Base-by-base conservation (phyloP, 2,797 vertebrate genomes). In the Gymnoscopelus braueri region DNA sequence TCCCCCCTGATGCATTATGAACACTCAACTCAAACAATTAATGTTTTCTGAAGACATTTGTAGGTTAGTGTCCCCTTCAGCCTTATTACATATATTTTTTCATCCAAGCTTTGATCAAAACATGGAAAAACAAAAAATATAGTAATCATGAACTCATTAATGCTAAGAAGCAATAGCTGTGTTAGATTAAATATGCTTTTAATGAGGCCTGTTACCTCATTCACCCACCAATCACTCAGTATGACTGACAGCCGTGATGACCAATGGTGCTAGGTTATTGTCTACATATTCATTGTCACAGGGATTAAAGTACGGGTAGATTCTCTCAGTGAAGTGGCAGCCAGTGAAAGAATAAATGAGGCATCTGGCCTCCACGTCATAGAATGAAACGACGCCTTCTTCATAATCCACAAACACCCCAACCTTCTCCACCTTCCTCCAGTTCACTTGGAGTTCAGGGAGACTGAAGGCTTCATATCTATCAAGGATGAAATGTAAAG, bases 281-380 rank as follows among this genome's bases (percentile, higher is more conserved):
- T 78, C 69, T 0, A 76, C 85, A 2, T 74, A 82, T 63, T 89
- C 86, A 54, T 90, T 76, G 32, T 89, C 67, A 14, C 88, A 90
- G 1, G 84, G 89, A 29, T 89, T 90, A 0, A 91, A 82, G 69
- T 84, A 89, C 0, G 89, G 89, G 57, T 80, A 79, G 0, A 90
- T 71, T 9, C 73, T 61, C 35, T 87, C 83, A 0, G 49, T 68
- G 15, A 90, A 90, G 23, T 44, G 5, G 47, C 77, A 87, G 0
- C 71, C 63, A 0, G 63, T 71, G 9, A 84, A 88, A 0, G 71
- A 70, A 68, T 86, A 66, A 71, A 91, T 85, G 0, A 35, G 61
- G 0, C 12, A 50, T 3, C 58, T 60, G 0, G 0, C 57, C 8
- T 76, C 10, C 0, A 83, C 75, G 0, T 89, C 78, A 11, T 76